Conservation (phyloP, 2,113 vertebrate species). For the Gavialis gangeticus region DNA sequence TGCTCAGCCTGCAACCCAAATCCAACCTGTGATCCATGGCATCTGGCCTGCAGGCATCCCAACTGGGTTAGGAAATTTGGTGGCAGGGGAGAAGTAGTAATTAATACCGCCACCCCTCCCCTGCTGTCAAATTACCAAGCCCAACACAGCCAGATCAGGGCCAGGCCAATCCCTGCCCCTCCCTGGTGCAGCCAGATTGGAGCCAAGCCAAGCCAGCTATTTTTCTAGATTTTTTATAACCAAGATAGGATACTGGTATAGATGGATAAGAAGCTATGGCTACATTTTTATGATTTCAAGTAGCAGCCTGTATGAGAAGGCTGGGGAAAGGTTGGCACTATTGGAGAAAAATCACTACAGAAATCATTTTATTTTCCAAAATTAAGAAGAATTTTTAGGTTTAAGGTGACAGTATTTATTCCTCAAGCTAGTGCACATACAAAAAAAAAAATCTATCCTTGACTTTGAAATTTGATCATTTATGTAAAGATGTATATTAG, state of each 20-base stretch:
- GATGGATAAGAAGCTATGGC: not conserved
- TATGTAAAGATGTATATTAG: not conserved
- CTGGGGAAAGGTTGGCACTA: not conserved
- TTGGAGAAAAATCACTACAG: not conserved
- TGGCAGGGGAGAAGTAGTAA: too few relatives aligned
- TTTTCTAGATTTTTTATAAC: too few relatives aligned
- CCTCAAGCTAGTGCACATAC: not conserved
- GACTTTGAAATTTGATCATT: not conserved
- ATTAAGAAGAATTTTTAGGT: not conserved
- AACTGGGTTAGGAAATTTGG: too few relatives aligned
- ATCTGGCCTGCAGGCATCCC: too few relatives aligned
- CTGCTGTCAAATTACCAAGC: too few relatives aligned
- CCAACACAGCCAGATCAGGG: too few relatives aligned
- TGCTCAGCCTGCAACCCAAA: too few relatives aligned
- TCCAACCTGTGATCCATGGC: too few relatives aligned
- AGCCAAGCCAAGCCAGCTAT: too few relatives aligned
- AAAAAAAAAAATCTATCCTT: not conserved
- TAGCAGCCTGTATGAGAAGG: not conserved
- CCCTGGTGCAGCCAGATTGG: too few relatives aligned
- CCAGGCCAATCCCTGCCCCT: too few relatives aligned
- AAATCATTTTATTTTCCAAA: not conserved
- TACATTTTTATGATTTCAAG: not conserved
- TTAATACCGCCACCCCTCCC: too few relatives aligned
- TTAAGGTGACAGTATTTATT: not conserved
- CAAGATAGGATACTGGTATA: accelerated